Evolutionary conservation across 1,140 invertebrate species (phyloP), one percentile per base, ranked within the genome.

Genomic region (Dreissena rostriformis): DNA sequence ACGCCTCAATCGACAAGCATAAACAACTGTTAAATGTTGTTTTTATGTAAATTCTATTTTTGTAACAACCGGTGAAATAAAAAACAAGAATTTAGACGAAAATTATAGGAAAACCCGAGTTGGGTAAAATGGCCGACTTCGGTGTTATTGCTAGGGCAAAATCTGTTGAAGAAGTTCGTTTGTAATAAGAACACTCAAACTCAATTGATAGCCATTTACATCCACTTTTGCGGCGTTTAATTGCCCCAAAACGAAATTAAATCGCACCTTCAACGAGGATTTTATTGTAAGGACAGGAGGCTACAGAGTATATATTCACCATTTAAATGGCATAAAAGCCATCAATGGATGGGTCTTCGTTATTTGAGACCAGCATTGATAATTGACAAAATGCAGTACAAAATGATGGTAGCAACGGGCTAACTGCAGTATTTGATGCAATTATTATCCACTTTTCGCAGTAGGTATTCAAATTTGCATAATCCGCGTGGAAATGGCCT

Each of bases 131-230:
- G 53, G 77, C 77, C 22, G 55, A 79, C 51, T 79, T 57, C 67
- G 77, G 77, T 70, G 70, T 79, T 70, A 79, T 79, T 79, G 77
- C 57, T 68, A 19, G 22, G 77, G 66, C 68, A 68, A 79, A 70
- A 79, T 79, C 77, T 66, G 49, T 53, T 39, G 57, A n/a, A 28
- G 24, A 22, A 66, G 22, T 24, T 7, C 49, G 61, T 51, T 70
- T 79, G 77, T 79, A 70, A 79, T 79, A 70, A 53, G 77, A 79
- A 79, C 77, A 53, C 77, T 79, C 77, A 52, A 66, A 49, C 49
- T 79, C 77, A 79, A 79, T 79, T 79, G 77, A 79, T 70, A 79
- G 57, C 77, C 77, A 79, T 79, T 79, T 79, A 79, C 68, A 26
- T 53, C 52, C 68, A 70, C 24, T 67, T 79, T 79, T 79, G 68